Conservation (phyloP, 2,113 vertebrate genomes). For the Oncorhynchus tshawytscha region DNA sequence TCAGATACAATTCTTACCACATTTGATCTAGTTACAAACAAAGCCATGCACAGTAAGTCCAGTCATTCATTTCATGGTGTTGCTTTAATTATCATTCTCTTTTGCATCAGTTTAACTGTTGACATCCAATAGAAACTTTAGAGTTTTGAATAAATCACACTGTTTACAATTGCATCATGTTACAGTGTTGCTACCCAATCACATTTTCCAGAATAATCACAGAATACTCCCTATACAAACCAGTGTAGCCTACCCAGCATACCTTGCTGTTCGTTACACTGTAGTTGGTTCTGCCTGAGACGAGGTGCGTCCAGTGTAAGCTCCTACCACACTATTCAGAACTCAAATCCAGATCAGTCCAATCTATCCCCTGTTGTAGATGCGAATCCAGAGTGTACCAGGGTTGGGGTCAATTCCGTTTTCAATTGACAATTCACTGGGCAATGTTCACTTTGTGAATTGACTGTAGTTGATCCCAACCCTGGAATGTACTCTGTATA, state of each 20-base stretch:
- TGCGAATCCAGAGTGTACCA: background rate
- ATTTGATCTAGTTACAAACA: no score
- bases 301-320: constrained; percentile 41
- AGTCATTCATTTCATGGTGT: background rate
- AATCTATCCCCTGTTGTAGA: background rate
- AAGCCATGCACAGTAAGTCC: background rate
- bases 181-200: constrained; percentile 9
- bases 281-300: constrained; percentile 19
- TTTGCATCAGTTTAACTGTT: constrained; percentile 4
- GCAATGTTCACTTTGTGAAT: no score
- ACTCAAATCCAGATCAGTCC: background rate
- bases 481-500: background rate
- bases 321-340: constrained; percentile 20
- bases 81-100: constrained; percentile 5
- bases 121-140: background rate
- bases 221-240: background rate
- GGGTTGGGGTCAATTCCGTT: background rate
- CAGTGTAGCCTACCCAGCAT: background rate
- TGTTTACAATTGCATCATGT: constrained; percentile 16
- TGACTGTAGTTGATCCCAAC: background rate
- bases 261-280: background rate
- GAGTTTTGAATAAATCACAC: background rate
- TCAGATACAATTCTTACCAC: background rate
- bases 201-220: background rate
- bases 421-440: no score